phyloP scores from a whole-genome alignment of 2,888 invertebrate genomes.

The Holacanthella duospinosa region DNA sequence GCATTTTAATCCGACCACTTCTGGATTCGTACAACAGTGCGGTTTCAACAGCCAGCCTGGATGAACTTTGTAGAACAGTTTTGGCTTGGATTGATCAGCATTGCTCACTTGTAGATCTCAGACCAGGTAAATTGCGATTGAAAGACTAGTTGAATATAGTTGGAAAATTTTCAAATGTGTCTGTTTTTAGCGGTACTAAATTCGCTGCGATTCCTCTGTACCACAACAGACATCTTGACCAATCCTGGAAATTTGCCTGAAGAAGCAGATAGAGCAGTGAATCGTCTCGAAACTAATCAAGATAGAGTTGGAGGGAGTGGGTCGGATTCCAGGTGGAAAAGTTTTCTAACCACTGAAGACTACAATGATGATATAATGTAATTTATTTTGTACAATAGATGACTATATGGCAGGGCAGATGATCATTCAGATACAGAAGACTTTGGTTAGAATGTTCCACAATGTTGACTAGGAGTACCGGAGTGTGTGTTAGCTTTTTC shows the following conservation, averaged over 20 bases:
- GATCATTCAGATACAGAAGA: too few species aligned
- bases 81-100: conserved; percentile 92
- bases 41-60: conserved; percentile 80
- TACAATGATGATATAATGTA: background rate
- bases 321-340: background rate
- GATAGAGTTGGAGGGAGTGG: background rate
- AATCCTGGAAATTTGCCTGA: conserved; percentile 79
- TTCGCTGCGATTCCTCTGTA: conserved; percentile 79
- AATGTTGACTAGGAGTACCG: too few species aligned
- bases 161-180: too few species aligned
- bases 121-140: conserved; percentile 61
- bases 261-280: conserved; percentile 70
- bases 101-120: conserved; percentile 83
- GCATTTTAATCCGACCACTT: conserved; percentile 77
- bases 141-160: too few species aligned
- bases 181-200: conserved; percentile 80
- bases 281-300: background rate
- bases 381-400: background rate
- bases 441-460: too few species aligned
- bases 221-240: conserved; percentile 81
- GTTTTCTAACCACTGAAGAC: background rate
- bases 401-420: background rate
- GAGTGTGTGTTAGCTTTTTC: too few species aligned
- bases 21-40: conserved; percentile 82
- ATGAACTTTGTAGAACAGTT: conserved; percentile 83